Conservation (phyloP, 2,888 invertebrate genomes). For the Calameuta idolon region DNA sequence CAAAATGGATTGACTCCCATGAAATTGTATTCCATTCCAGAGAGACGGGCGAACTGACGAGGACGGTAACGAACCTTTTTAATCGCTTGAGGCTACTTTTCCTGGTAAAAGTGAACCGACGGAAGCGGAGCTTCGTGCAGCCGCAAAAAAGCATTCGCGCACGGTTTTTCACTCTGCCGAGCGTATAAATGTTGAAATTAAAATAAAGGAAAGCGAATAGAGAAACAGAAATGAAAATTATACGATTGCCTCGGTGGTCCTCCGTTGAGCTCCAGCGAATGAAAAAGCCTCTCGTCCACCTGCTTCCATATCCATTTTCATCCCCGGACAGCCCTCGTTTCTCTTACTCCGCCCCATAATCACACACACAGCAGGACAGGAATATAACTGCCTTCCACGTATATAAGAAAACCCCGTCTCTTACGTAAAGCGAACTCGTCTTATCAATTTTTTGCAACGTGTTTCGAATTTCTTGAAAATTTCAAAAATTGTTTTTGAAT, state of each 20-base stretch:
- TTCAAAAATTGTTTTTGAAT: not conserved
- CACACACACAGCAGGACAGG: not conserved
- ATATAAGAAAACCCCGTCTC: not conserved
- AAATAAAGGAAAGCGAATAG: slow-evolving; percentile 35
- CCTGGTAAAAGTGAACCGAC: slow-evolving; percentile 14
- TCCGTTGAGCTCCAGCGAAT: not conserved
- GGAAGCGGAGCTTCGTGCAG: slow-evolving; percentile 9
- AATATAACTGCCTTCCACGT: not conserved
- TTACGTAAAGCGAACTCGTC: not conserved
- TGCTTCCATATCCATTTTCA: not conserved
- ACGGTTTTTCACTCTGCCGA: slow-evolving; percentile 32
- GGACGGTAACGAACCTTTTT: slow-evolving; percentile 53
- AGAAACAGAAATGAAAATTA: slow-evolving; percentile 35
- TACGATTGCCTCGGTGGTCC: slow-evolving; percentile 29
- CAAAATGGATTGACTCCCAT: slow-evolving; percentile 36
- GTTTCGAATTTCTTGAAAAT: not conserved
- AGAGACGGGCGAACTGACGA: slow-evolving; percentile 38
- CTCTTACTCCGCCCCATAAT: not conserved
- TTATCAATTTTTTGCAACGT: not conserved
- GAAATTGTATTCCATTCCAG: slow-evolving; percentile 43
- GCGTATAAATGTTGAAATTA: slow-evolving; percentile 37
- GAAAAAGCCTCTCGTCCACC: not conserved
- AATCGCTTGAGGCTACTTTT: slow-evolving; percentile 47
- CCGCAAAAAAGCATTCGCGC: slow-evolving; percentile 29
- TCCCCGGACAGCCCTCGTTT: not conserved